Conservation (phyloP, 2,888 invertebrate genomes). For the Himalopsyche japonica region DNA sequence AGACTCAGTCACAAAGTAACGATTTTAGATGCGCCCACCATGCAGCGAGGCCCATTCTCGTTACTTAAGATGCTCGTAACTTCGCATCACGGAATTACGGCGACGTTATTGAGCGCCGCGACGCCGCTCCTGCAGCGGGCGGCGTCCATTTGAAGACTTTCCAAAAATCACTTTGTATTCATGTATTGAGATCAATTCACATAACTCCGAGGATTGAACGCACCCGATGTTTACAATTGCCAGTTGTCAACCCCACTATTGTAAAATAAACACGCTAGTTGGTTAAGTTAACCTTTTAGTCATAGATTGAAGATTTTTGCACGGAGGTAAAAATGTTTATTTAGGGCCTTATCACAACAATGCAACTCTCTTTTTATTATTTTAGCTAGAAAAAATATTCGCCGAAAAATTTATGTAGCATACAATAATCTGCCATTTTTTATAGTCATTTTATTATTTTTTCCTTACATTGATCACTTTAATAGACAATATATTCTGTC, state of each 20-base stretch:
- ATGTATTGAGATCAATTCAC: slow-evolving; percentile 41
- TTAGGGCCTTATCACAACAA: neutral
- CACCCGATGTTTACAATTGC: slow-evolving; percentile 10
- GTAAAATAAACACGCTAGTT: neutral
- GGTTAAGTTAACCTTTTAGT: slow-evolving; percentile 9
- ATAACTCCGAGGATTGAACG: slow-evolving; percentile 42
- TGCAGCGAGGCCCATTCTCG: slow-evolving; percentile 15
- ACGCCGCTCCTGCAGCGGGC: slow-evolving; percentile 13
- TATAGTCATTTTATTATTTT: no score
- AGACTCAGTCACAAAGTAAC: neutral
- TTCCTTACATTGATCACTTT: no score
- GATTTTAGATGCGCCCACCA: neutral
- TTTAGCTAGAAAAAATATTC: no score
- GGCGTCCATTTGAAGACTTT: neutral
- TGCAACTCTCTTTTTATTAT: neutral
- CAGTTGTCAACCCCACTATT: neutral
- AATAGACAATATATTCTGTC: no score
- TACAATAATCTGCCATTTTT: no score
- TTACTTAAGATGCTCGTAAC: slow-evolving; percentile 38
- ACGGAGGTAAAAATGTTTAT: neutral
- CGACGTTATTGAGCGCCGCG: slow-evolving; percentile 26
- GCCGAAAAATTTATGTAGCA: no score
- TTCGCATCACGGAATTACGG: slow-evolving; percentile 36
- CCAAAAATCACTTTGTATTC: slow-evolving; percentile 40
- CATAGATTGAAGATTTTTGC: slow-evolving; percentile 16